Conservation (phyloP, 1,140 invertebrate genomes). For the Branchinecta lindahli region DNA sequence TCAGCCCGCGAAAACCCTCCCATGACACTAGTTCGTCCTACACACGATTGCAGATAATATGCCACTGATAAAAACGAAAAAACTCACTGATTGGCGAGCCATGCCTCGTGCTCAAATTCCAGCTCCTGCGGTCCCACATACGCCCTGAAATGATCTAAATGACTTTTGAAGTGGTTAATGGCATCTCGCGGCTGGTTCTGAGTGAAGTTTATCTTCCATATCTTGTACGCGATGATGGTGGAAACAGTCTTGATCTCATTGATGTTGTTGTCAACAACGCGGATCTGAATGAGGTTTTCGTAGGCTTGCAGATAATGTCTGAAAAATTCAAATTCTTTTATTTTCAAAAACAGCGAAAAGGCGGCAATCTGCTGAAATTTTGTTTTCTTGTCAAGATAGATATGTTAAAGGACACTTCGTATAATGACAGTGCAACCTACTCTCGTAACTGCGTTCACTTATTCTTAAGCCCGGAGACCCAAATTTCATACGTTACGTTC, state of each 20-base stretch:
- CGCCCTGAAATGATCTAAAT: slow-evolving; percentile 72
- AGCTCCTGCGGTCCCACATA: slow-evolving; percentile 60
- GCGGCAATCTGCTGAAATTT: background rate
- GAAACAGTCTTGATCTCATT: slow-evolving; percentile 89
- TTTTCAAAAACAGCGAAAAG: background rate
- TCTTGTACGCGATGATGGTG: slow-evolving; percentile 87
- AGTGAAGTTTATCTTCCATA: slow-evolving; percentile 74
- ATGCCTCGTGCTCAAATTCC: slow-evolving; percentile 86
- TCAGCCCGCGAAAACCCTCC: no score
- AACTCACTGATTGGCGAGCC: slow-evolving; percentile 84
- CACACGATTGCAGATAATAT: no score
- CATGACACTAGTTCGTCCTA: no score
- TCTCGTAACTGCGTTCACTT: no score
- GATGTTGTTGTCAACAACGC: slow-evolving; percentile 73
- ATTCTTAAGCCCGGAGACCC: no score
- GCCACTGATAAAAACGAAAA: background rate
- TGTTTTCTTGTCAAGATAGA: background rate
- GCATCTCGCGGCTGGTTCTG: slow-evolving; percentile 78
- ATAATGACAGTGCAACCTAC: no score
- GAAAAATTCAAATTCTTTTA: slow-evolving; percentile 25
- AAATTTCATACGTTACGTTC: no score
- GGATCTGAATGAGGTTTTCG: slow-evolving; percentile 66
- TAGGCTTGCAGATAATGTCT: slow-evolving; percentile 89
- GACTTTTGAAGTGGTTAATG: slow-evolving; percentile 77
- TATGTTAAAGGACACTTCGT: background rate